phyloP scores from a whole-genome alignment of 2,113 vertebrate genomes.

The Haplochromis burtoni region DNA sequence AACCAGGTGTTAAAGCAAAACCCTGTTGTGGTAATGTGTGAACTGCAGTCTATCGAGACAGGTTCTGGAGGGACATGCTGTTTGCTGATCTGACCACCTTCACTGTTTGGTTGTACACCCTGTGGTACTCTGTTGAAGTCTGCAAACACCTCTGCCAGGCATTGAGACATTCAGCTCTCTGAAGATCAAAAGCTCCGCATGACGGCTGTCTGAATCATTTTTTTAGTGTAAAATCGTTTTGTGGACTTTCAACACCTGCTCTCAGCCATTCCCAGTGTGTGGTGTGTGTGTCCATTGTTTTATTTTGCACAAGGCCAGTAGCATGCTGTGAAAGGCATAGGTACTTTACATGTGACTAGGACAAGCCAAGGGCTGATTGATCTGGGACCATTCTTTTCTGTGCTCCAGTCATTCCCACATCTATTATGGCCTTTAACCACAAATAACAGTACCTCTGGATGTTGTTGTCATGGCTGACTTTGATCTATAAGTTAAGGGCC shows the following conservation, averaged over 20 bases:
- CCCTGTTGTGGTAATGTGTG: neutral
- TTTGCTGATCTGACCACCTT: constrained; percentile 8
- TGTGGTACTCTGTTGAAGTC: neutral
- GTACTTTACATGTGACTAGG: neutral
- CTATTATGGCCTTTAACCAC: neutral
- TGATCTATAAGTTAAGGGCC: constrained; percentile 2
- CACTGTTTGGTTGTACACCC: neutral
- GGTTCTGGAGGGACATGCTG: neutral
- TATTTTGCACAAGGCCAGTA: neutral
- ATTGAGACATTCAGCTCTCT: neutral
- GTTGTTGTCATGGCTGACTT: constrained; percentile 30
- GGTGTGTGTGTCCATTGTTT: neutral
- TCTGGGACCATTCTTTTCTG: neutral
- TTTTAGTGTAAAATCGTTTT: constrained; percentile 5
- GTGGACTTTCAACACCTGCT: neutral
- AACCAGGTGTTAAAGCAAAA: neutral
- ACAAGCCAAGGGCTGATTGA: neutral
- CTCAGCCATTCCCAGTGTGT: neutral
- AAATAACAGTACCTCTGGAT: constrained; percentile 7
- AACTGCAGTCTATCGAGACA: neutral
- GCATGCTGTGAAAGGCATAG: neutral
- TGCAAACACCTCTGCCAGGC: neutral
- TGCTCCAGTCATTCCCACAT: neutral
- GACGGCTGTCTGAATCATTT: constrained; percentile 16
- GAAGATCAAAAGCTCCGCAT: constrained; percentile 36